phyloP scores from a whole-genome alignment of 2,113 vertebrate genomes.

The Accipiter virgatus region DNA sequence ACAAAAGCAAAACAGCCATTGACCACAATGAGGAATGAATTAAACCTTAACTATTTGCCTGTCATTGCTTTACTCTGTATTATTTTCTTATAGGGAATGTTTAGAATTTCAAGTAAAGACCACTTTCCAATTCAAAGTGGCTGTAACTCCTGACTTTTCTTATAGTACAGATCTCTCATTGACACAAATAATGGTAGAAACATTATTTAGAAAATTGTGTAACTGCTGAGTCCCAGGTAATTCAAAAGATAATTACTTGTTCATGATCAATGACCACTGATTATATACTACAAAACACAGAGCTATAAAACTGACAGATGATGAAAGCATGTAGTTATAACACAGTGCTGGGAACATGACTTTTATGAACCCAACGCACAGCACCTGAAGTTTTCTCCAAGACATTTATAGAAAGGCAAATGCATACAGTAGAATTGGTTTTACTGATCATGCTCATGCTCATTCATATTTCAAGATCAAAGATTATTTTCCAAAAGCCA shows the following conservation, averaged over 20 bases:
- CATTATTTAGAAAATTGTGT: conserved; percentile 16
- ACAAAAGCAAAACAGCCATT: neutral
- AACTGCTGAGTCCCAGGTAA: conserved; percentile 24
- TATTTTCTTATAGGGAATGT: neutral
- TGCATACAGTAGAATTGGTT: neutral
- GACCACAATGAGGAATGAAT: neutral
- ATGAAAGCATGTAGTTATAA: conserved; percentile 9
- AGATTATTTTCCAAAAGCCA: conserved; percentile 9
- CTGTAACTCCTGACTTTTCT: neutral
- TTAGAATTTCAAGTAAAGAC: neutral
- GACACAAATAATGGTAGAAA: conserved; percentile 36
- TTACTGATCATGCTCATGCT: neutral
- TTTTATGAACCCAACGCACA: neutral
- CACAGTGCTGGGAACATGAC: conserved; percentile 6
- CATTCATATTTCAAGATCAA: conserved; percentile 48
- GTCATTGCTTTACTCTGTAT: neutral
- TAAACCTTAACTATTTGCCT: neutral
- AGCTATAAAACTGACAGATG: conserved; percentile 34
- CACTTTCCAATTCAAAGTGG: conserved; percentile 14
- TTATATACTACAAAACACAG: neutral
- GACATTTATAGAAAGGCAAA: conserved; percentile 22
- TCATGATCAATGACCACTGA: conserved; percentile 51
- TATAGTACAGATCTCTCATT: neutral
- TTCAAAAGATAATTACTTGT: conserved; percentile 47
- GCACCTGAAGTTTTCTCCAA: neutral